phyloP scores from a whole-genome alignment of 2,797 vertebrate genomes.

The Aphelocoma californica region DNA sequence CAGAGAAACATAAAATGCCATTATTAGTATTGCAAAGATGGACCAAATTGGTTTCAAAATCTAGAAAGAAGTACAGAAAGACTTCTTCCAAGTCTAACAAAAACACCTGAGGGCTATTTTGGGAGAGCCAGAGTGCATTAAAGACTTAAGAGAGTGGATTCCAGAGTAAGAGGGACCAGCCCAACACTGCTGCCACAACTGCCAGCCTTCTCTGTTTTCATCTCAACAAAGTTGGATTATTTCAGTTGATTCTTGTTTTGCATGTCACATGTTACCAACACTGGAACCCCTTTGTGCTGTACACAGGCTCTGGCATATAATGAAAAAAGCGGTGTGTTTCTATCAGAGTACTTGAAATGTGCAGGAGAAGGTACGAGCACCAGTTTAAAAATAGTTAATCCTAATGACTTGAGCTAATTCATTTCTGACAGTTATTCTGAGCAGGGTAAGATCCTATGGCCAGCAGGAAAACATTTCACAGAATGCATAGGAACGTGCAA shows the following conservation, averaged over 20 bases:
- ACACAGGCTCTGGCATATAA: not conserved
- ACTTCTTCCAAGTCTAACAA: not conserved
- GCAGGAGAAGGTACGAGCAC: not conserved
- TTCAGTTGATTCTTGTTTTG: not conserved
- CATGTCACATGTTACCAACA: rapidly evolving
- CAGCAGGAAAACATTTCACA: not conserved
- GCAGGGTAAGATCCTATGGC: not conserved
- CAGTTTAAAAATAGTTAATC: not conserved
- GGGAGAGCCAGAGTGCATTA: not conserved
- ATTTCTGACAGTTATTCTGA: not conserved
- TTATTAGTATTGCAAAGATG: not conserved
- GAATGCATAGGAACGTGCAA: not conserved
- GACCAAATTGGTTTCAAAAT: not conserved
- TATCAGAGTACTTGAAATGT: not conserved
- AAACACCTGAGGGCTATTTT: not conserved
- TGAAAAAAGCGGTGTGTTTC: not conserved
- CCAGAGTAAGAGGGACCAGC: not conserved
- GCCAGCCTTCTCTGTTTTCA: not conserved
- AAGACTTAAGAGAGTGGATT: not conserved
- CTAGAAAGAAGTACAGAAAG: not conserved
- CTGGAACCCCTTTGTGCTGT: not conserved
- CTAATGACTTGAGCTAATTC: not conserved
- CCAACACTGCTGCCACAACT: not conserved
- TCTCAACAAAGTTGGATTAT: not conserved
- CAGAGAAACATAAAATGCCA: not conserved